Base-by-base conservation (phyloP, 1,140 invertebrate genomes). In the Philotrypesis tridentata region DNA sequence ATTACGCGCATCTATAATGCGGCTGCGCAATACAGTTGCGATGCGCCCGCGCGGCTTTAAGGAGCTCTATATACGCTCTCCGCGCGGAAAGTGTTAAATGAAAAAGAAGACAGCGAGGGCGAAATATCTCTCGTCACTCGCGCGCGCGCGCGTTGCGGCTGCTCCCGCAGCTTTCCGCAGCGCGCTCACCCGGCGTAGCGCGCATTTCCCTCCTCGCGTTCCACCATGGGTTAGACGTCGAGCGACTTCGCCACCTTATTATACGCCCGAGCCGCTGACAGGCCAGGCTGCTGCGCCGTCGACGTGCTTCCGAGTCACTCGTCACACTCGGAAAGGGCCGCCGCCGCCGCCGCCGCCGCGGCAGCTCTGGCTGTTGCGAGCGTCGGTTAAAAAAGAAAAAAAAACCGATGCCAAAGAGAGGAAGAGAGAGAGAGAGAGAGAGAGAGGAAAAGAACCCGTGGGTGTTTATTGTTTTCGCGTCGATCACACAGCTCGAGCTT, bases 91-190 rank as follows among this genome's bases (percentile, higher is more conserved):
- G 9, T 3, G 4, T 37, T 37, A 21, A 25, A 1, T 37, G 21
- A 40, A 33, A 25, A 25, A 43, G 25, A 40, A 63, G 23, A 9
- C 48, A 23, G 25, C 23, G 79, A 80, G 78, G 73, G 85, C 82
- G 74, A 80, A 76, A 74, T 86, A 84, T 85, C 84, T 85, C 89
- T 90, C 88, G 89, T 90, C 89, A 90, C 88, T 89, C 85, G n/a
- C n/a, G n/a, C n/a, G n/a, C n/a, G n/a, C n/a, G n/a, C n/a, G n/a
- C n/a, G 84, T 86, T 89, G 86, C 86, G 88, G 87, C 89, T 86
- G 86, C 86, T 88, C 87, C 68, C 65, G 68, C 63, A 81, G 83
- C 79, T 83, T 85, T 86, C 83, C 76, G 83, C 83, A n/a, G n/a
- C n/a, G n/a, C n/a, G n/a, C n/a, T n/a, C n/a, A 84, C 83, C 83